A percentile compares a stretch with the other conserved stretches of the same genome.
These are phyloP conservation scores for Campaea margaritaria DNA, from an alignment of 2,888 invertebrate species.

Conservation along the genomic window DNA sequence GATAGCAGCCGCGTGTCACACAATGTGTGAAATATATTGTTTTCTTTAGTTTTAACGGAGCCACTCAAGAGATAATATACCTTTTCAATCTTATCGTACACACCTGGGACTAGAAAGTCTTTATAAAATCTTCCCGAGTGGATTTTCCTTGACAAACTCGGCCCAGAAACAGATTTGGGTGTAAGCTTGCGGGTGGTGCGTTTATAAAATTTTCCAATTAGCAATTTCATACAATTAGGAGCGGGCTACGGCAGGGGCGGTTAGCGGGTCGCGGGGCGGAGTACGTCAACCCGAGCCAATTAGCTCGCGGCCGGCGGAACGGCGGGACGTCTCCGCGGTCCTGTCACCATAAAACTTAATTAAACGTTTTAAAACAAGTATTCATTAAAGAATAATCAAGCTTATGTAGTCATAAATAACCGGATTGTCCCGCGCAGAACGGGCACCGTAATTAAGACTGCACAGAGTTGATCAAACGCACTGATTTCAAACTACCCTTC, in stretches of 20 bases:
- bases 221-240: conserved; percentile 85
- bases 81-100: no score
- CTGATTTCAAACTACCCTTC: conserved; percentile 86
- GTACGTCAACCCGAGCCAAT: conserved; percentile 85
- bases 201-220: conserved; percentile 86
- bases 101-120: conserved; percentile 15
- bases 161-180: conserved; percentile 52
- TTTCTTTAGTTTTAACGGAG: no score
- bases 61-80: no score
- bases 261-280: conserved; percentile 60
- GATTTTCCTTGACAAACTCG: conserved; percentile 31
- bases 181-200: conserved; percentile 78
- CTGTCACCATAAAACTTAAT: conserved; percentile 86
- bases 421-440: conserved; percentile 84
- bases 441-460: conserved; percentile 85
- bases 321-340: conserved; percentile 79
- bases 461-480: conserved; percentile 86
- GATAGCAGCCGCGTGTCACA: neutral
- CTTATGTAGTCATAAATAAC: conserved; percentile 86
- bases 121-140: conserved; percentile 27
- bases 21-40: neutral
- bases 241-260: conserved; percentile 61
- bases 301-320: conserved; percentile 83
- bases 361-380: conserved; percentile 86
- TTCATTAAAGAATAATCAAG: conserved; percentile 86